Conservation (phyloP, 1,140 invertebrate species). For the Caenorhabditis briggsae region DNA sequence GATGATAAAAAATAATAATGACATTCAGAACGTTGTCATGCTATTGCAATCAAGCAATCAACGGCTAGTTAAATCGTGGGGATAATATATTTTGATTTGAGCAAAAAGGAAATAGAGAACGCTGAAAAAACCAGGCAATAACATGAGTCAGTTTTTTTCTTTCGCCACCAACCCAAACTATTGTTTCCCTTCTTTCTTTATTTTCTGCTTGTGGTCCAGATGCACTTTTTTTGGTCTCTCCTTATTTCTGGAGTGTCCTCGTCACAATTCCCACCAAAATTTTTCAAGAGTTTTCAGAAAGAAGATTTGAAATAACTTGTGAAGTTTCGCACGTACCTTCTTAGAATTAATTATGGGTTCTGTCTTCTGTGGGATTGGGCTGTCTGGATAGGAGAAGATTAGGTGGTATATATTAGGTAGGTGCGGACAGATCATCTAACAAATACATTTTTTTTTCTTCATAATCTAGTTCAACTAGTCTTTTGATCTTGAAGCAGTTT, state of each 20-base stretch:
- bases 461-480: too few species aligned
- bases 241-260: neutral
- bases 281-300: neutral
- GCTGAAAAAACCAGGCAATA: neutral
- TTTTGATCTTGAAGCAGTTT: too few species aligned
- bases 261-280: neutral
- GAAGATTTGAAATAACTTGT: neutral
- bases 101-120: neutral
- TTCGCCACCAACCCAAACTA: neutral
- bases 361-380: neutral
- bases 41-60: neutral
- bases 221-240: neutral
- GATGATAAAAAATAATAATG: conserved; percentile 14
- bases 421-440: too few species aligned
- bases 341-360: neutral
- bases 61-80: neutral
- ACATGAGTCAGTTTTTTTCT: neutral
- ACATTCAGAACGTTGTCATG: conserved; percentile 24
- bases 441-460: too few species aligned
- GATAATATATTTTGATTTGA: neutral
- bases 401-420: neutral
- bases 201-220: neutral
- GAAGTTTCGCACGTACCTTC: conserved; percentile 35
- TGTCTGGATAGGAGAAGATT: neutral
- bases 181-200: neutral